A percentile compares a stretch with the other conserved stretches of the same genome.
phyloP scores from a whole-genome alignment of 2,888 invertebrate species.

The Cheilosia variabilis region DNA sequence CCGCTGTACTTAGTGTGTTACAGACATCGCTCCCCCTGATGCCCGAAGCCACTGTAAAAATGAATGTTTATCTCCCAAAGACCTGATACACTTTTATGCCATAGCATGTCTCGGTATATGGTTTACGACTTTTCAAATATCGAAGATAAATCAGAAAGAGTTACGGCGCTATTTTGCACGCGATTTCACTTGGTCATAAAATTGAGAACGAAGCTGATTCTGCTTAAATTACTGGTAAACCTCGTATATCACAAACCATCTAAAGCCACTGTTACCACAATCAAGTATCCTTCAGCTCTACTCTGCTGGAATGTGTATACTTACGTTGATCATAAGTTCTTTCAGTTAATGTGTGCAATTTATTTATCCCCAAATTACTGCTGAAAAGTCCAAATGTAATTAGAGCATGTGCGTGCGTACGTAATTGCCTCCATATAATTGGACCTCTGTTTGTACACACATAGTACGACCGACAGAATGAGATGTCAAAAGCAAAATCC shows the following conservation, averaged over 20 bases:
- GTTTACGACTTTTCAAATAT: no score
- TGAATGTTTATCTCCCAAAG: no score
- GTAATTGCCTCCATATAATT: constrained; percentile 6
- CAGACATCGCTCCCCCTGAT: no score
- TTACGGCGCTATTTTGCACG: no score
- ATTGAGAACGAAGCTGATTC: no score
- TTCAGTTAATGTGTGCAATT: constrained; percentile 15
- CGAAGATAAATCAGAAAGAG: no score
- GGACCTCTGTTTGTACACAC: background rate
- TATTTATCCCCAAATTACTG: background rate
- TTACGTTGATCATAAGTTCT: background rate
- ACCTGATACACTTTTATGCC: no score
- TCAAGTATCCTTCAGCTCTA: background rate
- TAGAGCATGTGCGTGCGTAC: constrained; percentile 25
- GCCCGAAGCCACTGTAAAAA: no score
- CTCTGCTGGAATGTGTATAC: background rate
- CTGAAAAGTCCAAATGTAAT: constrained; percentile 18
- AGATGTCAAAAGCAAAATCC: constrained; percentile 6
- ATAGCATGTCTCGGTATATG: no score
- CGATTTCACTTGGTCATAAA: no score
- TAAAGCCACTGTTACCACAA: background rate
- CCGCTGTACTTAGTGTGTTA: no score
- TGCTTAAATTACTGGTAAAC: no score
- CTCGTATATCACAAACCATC: background rate
- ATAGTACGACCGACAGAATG: background rate